phyloP scores from a whole-genome alignment of 2,888 invertebrate species.

The Dorcus parallelipipedus region DNA sequence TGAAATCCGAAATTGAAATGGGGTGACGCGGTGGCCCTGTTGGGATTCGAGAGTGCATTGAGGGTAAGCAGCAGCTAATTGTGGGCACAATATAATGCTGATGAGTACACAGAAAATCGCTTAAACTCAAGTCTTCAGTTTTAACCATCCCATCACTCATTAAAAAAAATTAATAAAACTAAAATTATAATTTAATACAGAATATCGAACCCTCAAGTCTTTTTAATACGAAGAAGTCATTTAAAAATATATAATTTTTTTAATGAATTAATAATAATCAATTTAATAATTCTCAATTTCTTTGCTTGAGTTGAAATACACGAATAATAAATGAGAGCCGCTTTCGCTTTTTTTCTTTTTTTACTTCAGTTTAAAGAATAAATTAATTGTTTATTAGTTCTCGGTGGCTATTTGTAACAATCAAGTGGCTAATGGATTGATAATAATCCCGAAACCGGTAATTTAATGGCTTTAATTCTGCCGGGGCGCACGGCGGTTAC shows the following conservation, averaged over 20 bases:
- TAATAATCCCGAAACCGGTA: background rate
- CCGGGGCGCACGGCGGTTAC: conserved; percentile 28
- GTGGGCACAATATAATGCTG: conserved; percentile 40
- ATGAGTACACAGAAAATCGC: conserved; percentile 45
- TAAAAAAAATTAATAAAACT: too few species aligned
- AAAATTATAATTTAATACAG: too few species aligned
- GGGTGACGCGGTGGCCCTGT: conserved; percentile 7
- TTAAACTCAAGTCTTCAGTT: conserved; percentile 37
- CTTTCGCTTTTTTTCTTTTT: background rate
- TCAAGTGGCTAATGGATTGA: background rate
- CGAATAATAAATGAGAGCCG: background rate
- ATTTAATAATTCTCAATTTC: too few species aligned
- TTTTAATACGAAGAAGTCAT: too few species aligned
- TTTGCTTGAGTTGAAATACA: too few species aligned
- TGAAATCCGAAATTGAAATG: conserved; percentile 5
- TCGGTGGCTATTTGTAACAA: background rate
- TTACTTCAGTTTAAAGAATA: background rate
- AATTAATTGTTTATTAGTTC: background rate
- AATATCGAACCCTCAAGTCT: too few species aligned
- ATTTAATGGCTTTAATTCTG: conserved; percentile 15
- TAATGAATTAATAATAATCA: too few species aligned
- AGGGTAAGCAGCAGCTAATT: conserved; percentile 34
- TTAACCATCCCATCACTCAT: too few species aligned
- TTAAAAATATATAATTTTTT: too few species aligned
- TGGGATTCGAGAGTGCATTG: conserved; percentile 8